These are phyloP conservation scores for Xylocopa sonorina DNA, from an alignment of 1,140 invertebrate species.

Conservation along the genomic window DNA sequence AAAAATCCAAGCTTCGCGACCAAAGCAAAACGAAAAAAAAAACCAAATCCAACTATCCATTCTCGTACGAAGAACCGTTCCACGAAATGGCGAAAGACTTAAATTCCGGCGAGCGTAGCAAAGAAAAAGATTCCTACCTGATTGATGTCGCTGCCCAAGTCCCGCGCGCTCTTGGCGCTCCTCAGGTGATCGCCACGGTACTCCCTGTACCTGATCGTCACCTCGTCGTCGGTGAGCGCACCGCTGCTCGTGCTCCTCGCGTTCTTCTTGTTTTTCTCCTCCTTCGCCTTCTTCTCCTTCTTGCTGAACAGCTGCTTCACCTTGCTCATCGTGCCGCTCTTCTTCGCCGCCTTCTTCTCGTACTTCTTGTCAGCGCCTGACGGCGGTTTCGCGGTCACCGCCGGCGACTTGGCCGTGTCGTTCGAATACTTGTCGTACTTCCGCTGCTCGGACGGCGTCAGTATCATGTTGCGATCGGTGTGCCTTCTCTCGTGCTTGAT, in stretches of 20 bases:
- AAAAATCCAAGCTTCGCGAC: too few species aligned
- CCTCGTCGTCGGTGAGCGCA: conserved; percentile 77
- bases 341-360: conserved; percentile 78
- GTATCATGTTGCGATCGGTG: conserved; percentile 82
- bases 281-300: conserved; percentile 79
- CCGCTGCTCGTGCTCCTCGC: conserved; percentile 71
- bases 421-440: conserved; percentile 82
- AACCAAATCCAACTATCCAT: background rate
- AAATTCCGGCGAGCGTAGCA: background rate
- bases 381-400: conserved; percentile 75
- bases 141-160: conserved; percentile 78
- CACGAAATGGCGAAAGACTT: too few species aligned
- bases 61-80: background rate
- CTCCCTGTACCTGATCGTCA: conserved; percentile 77
- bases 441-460: conserved; percentile 72
- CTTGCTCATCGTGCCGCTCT: conserved; percentile 79
- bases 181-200: conserved; percentile 78
- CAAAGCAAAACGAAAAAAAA: too few species aligned
- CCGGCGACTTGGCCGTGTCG: conserved; percentile 51
- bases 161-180: conserved; percentile 75
- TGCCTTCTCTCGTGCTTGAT: conserved; percentile 86
- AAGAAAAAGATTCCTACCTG: conserved; percentile 69
- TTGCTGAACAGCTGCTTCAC: conserved; percentile 79
- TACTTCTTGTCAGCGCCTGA: conserved; percentile 77
- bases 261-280: conserved; percentile 74